These are phyloP conservation scores for Cantharis lateralis DNA, from an alignment of 2,888 invertebrate species.

Conservation along the genomic window DNA sequence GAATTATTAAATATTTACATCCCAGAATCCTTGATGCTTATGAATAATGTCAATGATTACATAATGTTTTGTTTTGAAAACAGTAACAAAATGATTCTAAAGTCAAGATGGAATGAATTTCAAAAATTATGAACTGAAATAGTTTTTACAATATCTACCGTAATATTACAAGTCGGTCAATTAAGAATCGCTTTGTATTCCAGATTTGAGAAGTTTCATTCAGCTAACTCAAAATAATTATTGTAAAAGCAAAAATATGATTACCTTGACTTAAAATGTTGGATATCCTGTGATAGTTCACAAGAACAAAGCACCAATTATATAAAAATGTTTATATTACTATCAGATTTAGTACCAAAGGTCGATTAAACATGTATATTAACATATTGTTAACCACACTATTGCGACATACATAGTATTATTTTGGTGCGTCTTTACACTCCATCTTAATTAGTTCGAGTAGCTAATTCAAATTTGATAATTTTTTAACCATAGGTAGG, in stretches of 20 bases:
- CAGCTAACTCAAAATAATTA: background rate
- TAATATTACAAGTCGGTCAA: background rate
- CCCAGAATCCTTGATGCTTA: background rate
- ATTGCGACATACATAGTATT: constrained; percentile 12
- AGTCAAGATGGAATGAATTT: background rate
- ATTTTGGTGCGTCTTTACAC: constrained; percentile 13
- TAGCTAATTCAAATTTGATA: background rate
- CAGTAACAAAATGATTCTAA: background rate
- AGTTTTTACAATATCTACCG: background rate
- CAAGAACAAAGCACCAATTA: constrained; percentile 39
- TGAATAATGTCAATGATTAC: background rate
- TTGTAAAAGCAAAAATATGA: background rate
- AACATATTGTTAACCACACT: constrained; percentile 26
- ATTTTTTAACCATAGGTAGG: background rate
- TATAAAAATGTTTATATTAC: constrained; percentile 25
- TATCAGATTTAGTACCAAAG: constrained; percentile 33
- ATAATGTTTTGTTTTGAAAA: background rate
- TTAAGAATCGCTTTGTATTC: background rate
- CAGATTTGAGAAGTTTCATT: background rate
- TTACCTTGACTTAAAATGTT: constrained; percentile 35
- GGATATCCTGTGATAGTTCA: constrained; percentile 37
- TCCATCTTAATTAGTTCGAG: constrained; percentile 28
- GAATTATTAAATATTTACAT: background rate
- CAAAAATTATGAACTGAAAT: background rate
- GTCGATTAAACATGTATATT: constrained; percentile 31